Evolutionary conservation across 2,888 invertebrate species (phyloP), one percentile per base, ranked within the genome.

Genomic region (Nomada fabriciana): DNA sequence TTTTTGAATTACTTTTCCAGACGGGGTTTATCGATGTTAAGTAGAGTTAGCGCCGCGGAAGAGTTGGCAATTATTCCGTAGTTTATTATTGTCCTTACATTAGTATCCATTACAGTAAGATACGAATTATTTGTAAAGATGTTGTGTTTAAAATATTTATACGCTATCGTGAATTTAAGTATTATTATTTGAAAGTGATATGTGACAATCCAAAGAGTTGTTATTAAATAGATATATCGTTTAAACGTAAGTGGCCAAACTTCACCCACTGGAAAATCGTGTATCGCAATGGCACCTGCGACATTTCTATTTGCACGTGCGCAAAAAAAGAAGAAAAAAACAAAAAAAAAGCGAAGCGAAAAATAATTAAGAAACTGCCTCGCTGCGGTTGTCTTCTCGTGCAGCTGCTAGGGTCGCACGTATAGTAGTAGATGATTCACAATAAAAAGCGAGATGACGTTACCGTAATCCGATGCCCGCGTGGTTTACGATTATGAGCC

Each of bases 381-480:
- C 50, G 23, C 53, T 7, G 47, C 10, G 52, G 20, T 43, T 9
- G 29, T n/a, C 13, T 50, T 50, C 36, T 36, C 5, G 36, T 36
- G 36, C 36, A 36, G 65, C 63, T n/a, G 59, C 23, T 71, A 29
- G 13, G 53, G 29, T 80, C 57, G 57, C 18, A 70, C 53, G 53
- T 63, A 47, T 9, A 42, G 59, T 20, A 50, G 59, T 18, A 23
- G 52, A 55, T 80, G 86, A 86, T 82, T 84, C 84, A 52, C 69
- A 76, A 71, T 78, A 60, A 77, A 69, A 61, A 50, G 57, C 73
- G 70, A 84, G 84, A 84, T 86, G 80, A 84, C 80, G 84, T 82
- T 86, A 84, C 55, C 15, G 75, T 82, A 86, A 86, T 80, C 59
- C 43, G 69, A 86, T 9, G 42, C 79, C 71, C 50, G 61, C 59